phyloP scores from a whole-genome alignment of 2,888 invertebrate genomes.

The Tolmerus cingulatus region DNA sequence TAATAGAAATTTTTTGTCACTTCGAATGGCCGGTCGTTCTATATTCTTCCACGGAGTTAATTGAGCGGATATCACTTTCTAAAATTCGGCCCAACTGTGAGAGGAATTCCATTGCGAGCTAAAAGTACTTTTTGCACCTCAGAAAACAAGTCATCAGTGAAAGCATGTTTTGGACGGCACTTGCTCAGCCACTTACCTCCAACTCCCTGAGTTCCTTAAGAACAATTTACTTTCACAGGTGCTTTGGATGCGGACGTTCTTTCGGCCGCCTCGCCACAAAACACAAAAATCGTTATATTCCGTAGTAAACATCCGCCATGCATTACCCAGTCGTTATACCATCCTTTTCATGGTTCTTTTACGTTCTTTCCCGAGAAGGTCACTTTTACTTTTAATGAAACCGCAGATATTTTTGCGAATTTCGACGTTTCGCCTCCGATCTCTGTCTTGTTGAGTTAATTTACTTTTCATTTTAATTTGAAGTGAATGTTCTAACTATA shows the following conservation, averaged over 20 bases:
- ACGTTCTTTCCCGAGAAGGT: background rate
- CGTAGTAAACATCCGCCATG: background rate
- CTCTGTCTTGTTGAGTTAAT: background rate
- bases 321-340: background rate
- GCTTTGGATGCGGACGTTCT: background rate
- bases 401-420: background rate
- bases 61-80: conserved; percentile 45
- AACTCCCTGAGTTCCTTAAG: background rate
- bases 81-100: conserved; percentile 25
- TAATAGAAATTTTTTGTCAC: conserved; percentile 44
- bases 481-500: background rate
- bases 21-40: conserved; percentile 28
- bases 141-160: conserved; percentile 33
- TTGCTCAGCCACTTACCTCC: background rate
- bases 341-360: background rate
- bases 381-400: background rate
- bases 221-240: conserved; percentile 16
- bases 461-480: background rate
- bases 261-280: background rate
- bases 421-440: background rate
- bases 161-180: conserved; percentile 34
- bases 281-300: background rate
- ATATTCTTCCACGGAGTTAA: conserved; percentile 39
- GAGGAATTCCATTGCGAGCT: conserved; percentile 38
- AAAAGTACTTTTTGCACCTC: conserved; percentile 32